A percentile compares a stretch with the other conserved stretches of the same genome.
Evolutionary conservation across 2,113 vertebrate species (phyloP).

Genomic region (Haemorhous mexicanus): DNA sequence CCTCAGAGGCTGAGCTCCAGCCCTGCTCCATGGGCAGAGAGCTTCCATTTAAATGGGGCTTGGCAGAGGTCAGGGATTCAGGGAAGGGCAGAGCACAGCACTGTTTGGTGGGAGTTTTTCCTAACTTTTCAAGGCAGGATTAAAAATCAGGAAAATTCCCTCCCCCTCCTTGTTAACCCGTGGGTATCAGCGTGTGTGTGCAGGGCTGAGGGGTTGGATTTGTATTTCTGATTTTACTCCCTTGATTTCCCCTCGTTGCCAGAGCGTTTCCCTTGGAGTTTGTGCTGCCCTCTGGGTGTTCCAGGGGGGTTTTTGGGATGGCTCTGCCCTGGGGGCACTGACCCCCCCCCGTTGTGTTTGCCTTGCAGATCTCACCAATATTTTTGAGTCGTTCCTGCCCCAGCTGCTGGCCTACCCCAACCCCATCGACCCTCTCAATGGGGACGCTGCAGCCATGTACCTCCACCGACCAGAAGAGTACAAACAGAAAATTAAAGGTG

Average conservation of each 20-base stretch:
- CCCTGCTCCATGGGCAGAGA: not conserved
- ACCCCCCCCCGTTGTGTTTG: rapidly evolving
- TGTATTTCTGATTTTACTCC: not conserved
- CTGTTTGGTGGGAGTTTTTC: too few species aligned
- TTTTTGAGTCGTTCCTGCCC: slow-evolving; percentile 98
- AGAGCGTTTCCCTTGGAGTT: rapidly evolving
- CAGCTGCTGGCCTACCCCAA: slow-evolving; percentile 98
- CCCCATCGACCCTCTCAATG: slow-evolving; percentile 96
- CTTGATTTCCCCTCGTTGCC: rapidly evolving
- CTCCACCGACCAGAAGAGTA: slow-evolving; percentile 98
- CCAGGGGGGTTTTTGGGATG: not conserved
- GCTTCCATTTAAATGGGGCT: rapidly evolving
- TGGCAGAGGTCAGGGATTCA: not conserved
- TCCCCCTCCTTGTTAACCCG: not conserved
- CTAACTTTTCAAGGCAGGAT: not conserved
- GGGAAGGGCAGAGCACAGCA: not conserved
- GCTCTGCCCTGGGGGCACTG: rapidly evolving
- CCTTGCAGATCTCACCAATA: slow-evolving; percentile 94
- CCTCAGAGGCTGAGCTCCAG: not conserved
- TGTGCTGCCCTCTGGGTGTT: rapidly evolving
- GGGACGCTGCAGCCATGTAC: slow-evolving; percentile 98
- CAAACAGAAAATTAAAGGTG: slow-evolving; percentile 99
- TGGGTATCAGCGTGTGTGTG: rapidly evolving
- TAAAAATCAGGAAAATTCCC: not conserved
- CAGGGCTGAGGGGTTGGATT: not conserved